Base-by-base conservation (phyloP, 2,888 invertebrate genomes). In the Hydropsyche betteni region DNA sequence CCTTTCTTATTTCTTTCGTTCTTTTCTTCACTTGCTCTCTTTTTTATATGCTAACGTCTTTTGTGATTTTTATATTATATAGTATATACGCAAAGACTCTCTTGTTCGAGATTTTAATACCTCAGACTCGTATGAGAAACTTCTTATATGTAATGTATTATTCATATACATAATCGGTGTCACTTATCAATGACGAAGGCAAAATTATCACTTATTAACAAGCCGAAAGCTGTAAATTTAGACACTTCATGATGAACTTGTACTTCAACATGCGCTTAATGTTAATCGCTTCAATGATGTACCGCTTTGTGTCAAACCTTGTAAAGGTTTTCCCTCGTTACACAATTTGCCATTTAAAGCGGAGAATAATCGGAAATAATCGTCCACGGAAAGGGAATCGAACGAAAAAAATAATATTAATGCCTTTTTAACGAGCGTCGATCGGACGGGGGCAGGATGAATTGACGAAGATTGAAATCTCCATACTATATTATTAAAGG, bases 401-500 rank as follows among this genome's bases (percentile, higher is more conserved):
- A 44, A 8, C 44, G 10, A 14, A 58, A 58, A 58, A 58, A 58
- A 58, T 14, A 58, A 58, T 58, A 58, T 58, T 58, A 58, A 58
- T 58, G 58, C 58, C 14, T 58, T 58, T 58, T 58, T 58, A 58
- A 58, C 58, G 58, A 58, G 58, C 58, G n/a, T 16, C 16, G 58
- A 58, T 58, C 8, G 14, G 24, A 58, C 14, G 14, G 44, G 44
- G 44, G 44, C 7, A 44, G 44, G 44, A 24, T 16, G 58, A 58
- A 58, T 58, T 58, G 58, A 58, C 24, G 58, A 58, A 58, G 58
- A 58, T 58, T 58, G 58, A 58, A 58, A 58, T 58, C 58, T 58
- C 24, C 58, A n/a, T 44, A 44, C 44, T 44, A 10, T 44, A 58
- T 58, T 58, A 58, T 58, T 24, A 1, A 16, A 14, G 16, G 44